Conservation (phyloP, 2,888 invertebrate genomes). For the Emmelina monodactyla region DNA sequence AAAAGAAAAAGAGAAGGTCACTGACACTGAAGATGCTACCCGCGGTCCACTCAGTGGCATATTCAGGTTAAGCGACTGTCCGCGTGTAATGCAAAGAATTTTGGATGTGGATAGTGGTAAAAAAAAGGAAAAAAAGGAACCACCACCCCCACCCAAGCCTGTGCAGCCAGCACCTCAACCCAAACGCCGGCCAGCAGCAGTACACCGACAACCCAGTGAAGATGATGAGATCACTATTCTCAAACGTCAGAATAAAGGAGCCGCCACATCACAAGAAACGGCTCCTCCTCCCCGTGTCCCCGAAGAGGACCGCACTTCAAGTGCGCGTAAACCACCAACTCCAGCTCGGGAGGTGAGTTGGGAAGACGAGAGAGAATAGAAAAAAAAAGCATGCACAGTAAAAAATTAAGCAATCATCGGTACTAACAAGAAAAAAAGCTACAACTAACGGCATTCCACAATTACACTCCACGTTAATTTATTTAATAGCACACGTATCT, state of each 20-base stretch:
- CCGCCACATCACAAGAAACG: conserved; percentile 69
- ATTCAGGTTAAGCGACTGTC: conserved; percentile 85
- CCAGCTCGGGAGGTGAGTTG: conserved; percentile 82
- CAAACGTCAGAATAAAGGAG: conserved; percentile 84
- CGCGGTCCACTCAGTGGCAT: conserved; percentile 89
- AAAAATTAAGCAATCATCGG: conserved; percentile 48
- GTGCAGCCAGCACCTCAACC: conserved; percentile 63
- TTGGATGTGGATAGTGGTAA: conserved; percentile 79
- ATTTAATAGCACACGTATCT: conserved; percentile 39
- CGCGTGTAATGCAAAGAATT: conserved; percentile 87
- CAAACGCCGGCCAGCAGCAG: conserved; percentile 65
- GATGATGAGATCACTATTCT: conserved; percentile 89
- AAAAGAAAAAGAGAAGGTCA: conserved; percentile 73
- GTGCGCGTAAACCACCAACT: conserved; percentile 71
- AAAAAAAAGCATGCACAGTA: conserved; percentile 35
- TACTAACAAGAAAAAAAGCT: conserved; percentile 58
- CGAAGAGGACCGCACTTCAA: conserved; percentile 67
- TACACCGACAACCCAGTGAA: conserved; percentile 83
- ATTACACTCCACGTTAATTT: conserved; percentile 57
- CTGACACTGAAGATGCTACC: conserved; percentile 90
- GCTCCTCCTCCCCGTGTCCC: conserved; percentile 53
- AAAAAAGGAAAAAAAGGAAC: conserved; percentile 81
- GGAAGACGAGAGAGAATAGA: conserved; percentile 60
- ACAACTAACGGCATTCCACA: conserved; percentile 58
- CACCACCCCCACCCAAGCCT: conserved; percentile 59